phyloP scores from a whole-genome alignment of 2,797 vertebrate species.

The Coreius guichenoti region DNA sequence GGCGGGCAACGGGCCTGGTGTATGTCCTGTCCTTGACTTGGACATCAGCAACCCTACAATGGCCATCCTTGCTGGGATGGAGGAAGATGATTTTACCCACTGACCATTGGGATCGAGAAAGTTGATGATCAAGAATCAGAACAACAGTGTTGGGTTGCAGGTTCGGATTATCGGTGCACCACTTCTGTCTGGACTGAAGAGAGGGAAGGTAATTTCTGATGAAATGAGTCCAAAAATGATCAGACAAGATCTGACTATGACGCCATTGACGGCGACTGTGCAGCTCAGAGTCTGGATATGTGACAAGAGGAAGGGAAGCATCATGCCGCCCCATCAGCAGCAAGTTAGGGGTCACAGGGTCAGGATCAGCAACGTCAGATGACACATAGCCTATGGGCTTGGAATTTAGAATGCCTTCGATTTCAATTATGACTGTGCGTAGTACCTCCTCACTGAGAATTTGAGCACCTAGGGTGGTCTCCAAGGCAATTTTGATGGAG shows the following conservation, averaged over 20 bases:
- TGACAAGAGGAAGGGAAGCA: not conserved
- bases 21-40: too few relatives aligned
- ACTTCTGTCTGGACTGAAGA: not conserved
- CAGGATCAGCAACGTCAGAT: not conserved
- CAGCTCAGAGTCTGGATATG: not conserved
- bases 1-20: too few relatives aligned
- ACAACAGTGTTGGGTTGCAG: not conserved
- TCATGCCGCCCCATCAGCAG: not conserved
- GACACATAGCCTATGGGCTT: too few relatives aligned
- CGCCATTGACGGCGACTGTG: not conserved
- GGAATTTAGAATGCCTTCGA: too few relatives aligned
- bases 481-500: too few relatives aligned
- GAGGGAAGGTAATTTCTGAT: not conserved
- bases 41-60: too few relatives aligned
- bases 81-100: not conserved
- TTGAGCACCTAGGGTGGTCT: too few relatives aligned
- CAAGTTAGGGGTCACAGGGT: not conserved
- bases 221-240: not conserved
- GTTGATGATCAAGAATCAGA: not conserved
- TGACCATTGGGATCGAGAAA: not conserved
- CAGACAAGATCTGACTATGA: not conserved
- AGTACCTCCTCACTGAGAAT: too few relatives aligned
- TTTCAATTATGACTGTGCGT: too few relatives aligned
- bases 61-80: not conserved
- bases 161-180: not conserved